phyloP scores from a whole-genome alignment of 2,888 invertebrate species.

The Lasiommata megera region DNA sequence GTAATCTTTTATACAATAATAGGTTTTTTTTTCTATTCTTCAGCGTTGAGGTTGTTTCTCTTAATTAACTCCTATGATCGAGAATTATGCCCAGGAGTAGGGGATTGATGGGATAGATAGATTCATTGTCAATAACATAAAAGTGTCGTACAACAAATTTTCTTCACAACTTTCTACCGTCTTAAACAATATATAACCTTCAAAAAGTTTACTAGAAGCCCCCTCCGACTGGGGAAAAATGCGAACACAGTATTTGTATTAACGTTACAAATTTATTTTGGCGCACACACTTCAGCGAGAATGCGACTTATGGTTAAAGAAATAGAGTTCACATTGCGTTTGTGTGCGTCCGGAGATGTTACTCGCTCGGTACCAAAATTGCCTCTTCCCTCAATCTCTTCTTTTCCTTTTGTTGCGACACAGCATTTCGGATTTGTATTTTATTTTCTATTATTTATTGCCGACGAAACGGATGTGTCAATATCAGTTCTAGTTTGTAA shows the following conservation, averaged over 20 bases:
- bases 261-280: constrained; percentile 38
- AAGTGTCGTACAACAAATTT: constrained; percentile 39
- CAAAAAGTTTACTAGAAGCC: constrained; percentile 46
- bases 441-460: constrained; percentile 47
- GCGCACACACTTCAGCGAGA: constrained; percentile 22
- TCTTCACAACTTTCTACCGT: constrained; percentile 35
- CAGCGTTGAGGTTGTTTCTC: no score
- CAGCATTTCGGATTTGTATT: constrained; percentile 54
- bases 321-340: constrained; percentile 35
- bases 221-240: constrained; percentile 44
- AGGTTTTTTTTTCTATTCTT: no score
- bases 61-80: no score
- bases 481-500: constrained; percentile 31
- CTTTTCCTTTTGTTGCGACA: constrained; percentile 54
- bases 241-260: constrained; percentile 52
- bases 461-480: constrained; percentile 31
- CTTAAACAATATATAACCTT: constrained; percentile 51
- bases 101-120: no score
- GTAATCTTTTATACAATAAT: no score
- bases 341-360: constrained; percentile 36
- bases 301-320: constrained; percentile 34
- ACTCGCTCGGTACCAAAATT: constrained; percentile 62
- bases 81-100: no score
- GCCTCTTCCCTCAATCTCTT: constrained; percentile 64
- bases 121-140: background rate